Percentiles rank a stretch among this genome's conserved stretches.
These are phyloP conservation scores for Lochmaea capreae DNA, from an alignment of 2,888 invertebrate species.

Conservation along the genomic window DNA sequence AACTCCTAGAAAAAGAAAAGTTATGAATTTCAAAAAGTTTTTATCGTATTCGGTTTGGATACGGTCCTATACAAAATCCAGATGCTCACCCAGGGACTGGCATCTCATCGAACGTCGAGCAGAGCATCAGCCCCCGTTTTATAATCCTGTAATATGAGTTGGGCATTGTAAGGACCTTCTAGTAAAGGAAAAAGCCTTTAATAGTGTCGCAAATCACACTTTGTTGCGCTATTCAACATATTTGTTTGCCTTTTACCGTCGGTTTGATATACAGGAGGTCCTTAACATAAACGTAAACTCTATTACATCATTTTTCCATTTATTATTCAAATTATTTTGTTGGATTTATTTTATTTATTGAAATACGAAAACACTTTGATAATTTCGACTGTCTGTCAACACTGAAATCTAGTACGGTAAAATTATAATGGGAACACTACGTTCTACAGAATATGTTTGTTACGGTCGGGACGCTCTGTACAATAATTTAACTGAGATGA, in stretches of 20 bases:
- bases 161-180: slow-evolving; percentile 53
- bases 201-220: slow-evolving; percentile 62
- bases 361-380: too few species aligned
- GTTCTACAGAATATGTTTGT: too few species aligned
- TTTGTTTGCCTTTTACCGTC: slow-evolving; percentile 58
- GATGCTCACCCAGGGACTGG: slow-evolving; percentile 44
- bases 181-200: slow-evolving; percentile 50
- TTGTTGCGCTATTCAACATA: slow-evolving; percentile 53
- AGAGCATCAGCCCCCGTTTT: slow-evolving; percentile 43
- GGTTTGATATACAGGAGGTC: neutral
- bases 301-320: neutral
- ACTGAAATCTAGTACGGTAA: too few species aligned
- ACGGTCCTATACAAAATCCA: slow-evolving; percentile 43
- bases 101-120: slow-evolving; percentile 2
- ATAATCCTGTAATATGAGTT: slow-evolving; percentile 62
- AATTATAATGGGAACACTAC: too few species aligned
- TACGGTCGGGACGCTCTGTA: neutral
- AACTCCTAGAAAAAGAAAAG: too few species aligned
- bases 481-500: neutral
- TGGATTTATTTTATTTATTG: too few species aligned
- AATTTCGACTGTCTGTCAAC: too few species aligned
- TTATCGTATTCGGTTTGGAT: slow-evolving; percentile 7
- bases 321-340: neutral
- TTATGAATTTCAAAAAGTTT: neutral
- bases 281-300: neutral